phyloP scores from a whole-genome alignment of 2,888 invertebrate genomes.

The Allygus modestus region DNA sequence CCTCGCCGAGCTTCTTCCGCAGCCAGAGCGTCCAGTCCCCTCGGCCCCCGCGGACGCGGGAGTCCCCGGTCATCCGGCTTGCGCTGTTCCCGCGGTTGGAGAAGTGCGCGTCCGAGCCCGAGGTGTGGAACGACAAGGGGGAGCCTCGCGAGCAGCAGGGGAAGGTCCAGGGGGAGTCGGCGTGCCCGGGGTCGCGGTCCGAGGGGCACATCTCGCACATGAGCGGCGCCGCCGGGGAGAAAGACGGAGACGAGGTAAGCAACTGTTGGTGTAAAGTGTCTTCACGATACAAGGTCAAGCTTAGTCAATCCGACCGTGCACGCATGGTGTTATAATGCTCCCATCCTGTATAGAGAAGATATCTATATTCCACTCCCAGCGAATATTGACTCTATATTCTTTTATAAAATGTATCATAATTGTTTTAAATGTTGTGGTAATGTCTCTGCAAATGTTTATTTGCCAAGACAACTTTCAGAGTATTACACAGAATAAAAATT shows the following conservation, averaged over 20 bases:
- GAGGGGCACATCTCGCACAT: conserved; percentile 58
- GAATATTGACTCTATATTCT: no score
- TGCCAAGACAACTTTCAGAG: no score
- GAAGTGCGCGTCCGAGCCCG: conserved; percentile 60
- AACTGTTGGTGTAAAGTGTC: no score
- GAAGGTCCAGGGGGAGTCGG: conserved; percentile 15
- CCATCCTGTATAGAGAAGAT: no score
- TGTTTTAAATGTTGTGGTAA: no score
- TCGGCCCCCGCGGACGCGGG: not conserved
- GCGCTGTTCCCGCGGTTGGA: conserved; percentile 49
- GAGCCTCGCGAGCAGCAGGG: not conserved
- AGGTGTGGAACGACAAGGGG: conserved; percentile 45
- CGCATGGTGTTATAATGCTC: no score
- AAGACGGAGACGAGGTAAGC: not conserved
- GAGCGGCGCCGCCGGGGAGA: not conserved
- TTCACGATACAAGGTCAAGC: no score
- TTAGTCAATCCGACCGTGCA: no score
- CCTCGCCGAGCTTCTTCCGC: conserved; percentile 65
- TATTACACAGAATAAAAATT: no score
- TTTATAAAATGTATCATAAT: no score
- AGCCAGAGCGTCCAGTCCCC: conserved; percentile 36
- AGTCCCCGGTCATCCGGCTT: conserved; percentile 47
- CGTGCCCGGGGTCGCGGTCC: conserved; percentile 54
- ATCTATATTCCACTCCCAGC: no score
- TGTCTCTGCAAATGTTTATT: no score